A percentile compares a stretch with the other conserved stretches of the same genome.
phyloP scores from a whole-genome alignment of 2,797 vertebrate genomes.

The Betta splendens region DNA sequence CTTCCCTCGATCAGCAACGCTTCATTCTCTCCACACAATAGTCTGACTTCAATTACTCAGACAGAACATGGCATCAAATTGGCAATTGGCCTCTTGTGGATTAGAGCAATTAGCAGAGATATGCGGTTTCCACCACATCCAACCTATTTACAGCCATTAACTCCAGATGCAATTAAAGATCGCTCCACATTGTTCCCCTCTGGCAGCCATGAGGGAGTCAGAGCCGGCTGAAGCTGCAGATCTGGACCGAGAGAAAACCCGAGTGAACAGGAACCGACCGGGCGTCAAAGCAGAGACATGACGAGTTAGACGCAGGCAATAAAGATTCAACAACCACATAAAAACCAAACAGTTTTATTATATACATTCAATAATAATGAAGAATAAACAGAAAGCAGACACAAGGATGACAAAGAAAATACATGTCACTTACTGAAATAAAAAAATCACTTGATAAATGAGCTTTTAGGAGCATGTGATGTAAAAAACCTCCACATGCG shows the following conservation, averaged over 20 bases:
- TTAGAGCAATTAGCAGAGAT: slow-evolving; percentile 73
- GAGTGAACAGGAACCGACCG: no score
- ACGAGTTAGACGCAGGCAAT: no score
- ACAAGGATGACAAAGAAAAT: slow-evolving; percentile 74
- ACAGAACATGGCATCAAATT: slow-evolving; percentile 63
- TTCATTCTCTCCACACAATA: slow-evolving; percentile 67
- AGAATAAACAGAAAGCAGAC: slow-evolving; percentile 79
- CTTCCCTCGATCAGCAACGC: slow-evolving; percentile 32
- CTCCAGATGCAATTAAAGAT: slow-evolving; percentile 74
- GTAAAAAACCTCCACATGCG: slow-evolving; percentile 71
- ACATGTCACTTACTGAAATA: slow-evolving; percentile 68
- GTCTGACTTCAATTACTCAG: slow-evolving; percentile 67
- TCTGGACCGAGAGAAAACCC: no score
- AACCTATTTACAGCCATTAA: slow-evolving; percentile 71
- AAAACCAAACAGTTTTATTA: slow-evolving; percentile 85
- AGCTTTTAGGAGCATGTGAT: slow-evolving; percentile 73
- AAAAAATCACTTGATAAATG: slow-evolving; percentile 69
- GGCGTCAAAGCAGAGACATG: no score
- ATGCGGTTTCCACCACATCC: slow-evolving; percentile 71
- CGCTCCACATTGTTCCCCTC: slow-evolving; percentile 55
- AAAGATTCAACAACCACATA: slow-evolving; percentile 55
- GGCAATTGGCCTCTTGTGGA: slow-evolving; percentile 76
- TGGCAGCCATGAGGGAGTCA: slow-evolving; percentile 34
- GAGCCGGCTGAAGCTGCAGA: slow-evolving; percentile 37
- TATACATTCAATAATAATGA: slow-evolving; percentile 85